Evolutionary conservation across 2,113 vertebrate genomes (phyloP).

Genomic region (Ciconia boyciana): DNA sequence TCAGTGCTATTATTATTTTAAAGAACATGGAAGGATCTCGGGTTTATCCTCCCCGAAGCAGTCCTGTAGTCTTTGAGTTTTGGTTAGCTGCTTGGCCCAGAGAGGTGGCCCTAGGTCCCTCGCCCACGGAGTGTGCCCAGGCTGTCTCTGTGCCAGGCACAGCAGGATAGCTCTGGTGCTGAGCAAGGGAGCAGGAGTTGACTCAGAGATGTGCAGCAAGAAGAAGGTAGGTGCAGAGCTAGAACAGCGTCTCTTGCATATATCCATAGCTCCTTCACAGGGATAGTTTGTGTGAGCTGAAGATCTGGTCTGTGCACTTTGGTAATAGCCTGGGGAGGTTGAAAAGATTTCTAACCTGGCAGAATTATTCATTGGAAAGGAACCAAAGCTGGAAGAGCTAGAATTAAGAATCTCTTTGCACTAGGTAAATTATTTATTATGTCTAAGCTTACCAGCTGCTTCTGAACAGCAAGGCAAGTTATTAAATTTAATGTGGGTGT

Average conservation of each 20-base stretch:
- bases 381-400: neutral
- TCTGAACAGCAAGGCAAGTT: neutral
- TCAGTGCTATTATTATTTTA: neutral
- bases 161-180: neutral
- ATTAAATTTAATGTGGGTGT: neutral
- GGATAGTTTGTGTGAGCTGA: neutral
- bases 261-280: neutral
- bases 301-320: neutral
- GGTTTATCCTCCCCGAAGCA: neutral
- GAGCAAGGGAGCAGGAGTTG: neutral
- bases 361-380: constrained; percentile 12
- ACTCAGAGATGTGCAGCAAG: rapidly evolving
- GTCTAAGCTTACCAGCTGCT: neutral
- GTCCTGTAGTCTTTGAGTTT: neutral
- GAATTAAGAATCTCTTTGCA: neutral
- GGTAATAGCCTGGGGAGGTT: neutral
- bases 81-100: neutral
- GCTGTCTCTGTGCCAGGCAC: neutral
- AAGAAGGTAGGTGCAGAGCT: neutral
- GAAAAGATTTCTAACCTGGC: neutral
- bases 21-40: neutral
- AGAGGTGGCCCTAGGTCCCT: neutral
- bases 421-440: neutral
- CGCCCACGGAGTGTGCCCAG: neutral
- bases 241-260: neutral